Evolutionary conservation across 2,113 vertebrate species (phyloP), one percentile per base, ranked within the genome.

Genomic region (Phylloscopus whistleri): DNA sequence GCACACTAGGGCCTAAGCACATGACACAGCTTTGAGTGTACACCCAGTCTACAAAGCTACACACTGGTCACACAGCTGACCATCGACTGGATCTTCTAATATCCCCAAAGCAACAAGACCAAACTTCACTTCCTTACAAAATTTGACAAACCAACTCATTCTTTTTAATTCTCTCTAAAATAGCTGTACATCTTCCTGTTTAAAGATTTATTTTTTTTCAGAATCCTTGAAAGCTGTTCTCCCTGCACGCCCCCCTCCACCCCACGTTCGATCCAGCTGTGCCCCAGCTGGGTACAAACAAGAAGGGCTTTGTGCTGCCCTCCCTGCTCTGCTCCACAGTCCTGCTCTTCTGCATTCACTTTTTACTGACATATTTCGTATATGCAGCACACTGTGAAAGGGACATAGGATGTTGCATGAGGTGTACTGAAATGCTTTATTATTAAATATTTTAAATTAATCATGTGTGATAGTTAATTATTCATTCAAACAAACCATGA

Each of bases 401-500:
- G 56, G 73, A 53, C 64, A 49, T 53, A 78, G 72, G 69, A 88
- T 94, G 90, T 64, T 77, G 81, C 86, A 69, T 21, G 85, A 95
- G 93, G 90, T 93, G 88, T 49, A 90, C 56, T 44, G 80, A 94
- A 96, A 93, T 49, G 33, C 53, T 95, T 89, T 87, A 92, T 95
- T 97, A 96, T 94, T 92, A 96, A 94, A 96, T 95, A 95, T 92
- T 96, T 95, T 93, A 96, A 96, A 97, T 94, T 96, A 96, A 96
- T 95, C 92, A 96, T 95, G 85, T 88, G 56, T 78, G 77, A 89
- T 77, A 84, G 90, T 94, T 96, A 97, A 96, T 97, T 96, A 96
- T 96, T 96, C 83, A 96, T 95, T 96, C 76, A 96, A 96, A 96
- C 64, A 96, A 97, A 95, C 83, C 89, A 82, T 95, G 93, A 97